Conservation (phyloP, 1,140 invertebrate species). For the Teleogryllus occipitalis region DNA sequence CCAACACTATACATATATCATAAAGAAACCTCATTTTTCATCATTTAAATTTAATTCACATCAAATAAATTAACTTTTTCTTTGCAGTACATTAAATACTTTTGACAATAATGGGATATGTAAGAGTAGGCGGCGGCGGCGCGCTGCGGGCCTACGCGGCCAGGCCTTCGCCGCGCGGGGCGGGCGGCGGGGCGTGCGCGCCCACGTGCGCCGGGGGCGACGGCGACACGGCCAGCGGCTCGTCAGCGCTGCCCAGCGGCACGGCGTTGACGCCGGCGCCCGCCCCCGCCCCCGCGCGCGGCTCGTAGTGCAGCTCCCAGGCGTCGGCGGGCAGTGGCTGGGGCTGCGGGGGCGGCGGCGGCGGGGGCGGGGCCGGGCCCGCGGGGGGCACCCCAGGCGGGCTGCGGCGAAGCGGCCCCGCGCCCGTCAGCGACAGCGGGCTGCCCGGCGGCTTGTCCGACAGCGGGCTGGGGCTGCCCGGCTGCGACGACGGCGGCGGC, state of each 20-base stretch:
- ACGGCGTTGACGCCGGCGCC: too few species aligned
- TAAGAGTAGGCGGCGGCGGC: background rate
- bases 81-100: slow-evolving; percentile 14
- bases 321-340: background rate
- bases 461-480: slow-evolving; percentile 12
- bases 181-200: slow-evolving; percentile 34
- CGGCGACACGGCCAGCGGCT: slow-evolving; percentile 34
- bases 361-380: slow-evolving; percentile 2
- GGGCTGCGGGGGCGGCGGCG: slow-evolving; percentile 7
- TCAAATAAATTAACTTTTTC: slow-evolving; percentile 18
- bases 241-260: slow-evolving; percentile 12
- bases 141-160: slow-evolving; percentile 33
- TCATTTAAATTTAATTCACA: slow-evolving; percentile 13
- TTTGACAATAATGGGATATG: slow-evolving; percentile 12
- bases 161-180: slow-evolving; percentile 41
- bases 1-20: slow-evolving; percentile 6
- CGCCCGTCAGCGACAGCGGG: slow-evolving; percentile 10
- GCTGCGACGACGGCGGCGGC: slow-evolving; percentile 19
- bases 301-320: background rate
- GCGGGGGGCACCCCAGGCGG: slow-evolving; percentile 16
- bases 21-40: background rate
- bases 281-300: background rate
- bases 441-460: slow-evolving; percentile 20
- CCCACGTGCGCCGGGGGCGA: slow-evolving; percentile 27
- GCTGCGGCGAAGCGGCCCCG: slow-evolving; percentile 18